Evolutionary conservation across 2,113 vertebrate species (phyloP).

Genomic region (Antennarius striatus): DNA sequence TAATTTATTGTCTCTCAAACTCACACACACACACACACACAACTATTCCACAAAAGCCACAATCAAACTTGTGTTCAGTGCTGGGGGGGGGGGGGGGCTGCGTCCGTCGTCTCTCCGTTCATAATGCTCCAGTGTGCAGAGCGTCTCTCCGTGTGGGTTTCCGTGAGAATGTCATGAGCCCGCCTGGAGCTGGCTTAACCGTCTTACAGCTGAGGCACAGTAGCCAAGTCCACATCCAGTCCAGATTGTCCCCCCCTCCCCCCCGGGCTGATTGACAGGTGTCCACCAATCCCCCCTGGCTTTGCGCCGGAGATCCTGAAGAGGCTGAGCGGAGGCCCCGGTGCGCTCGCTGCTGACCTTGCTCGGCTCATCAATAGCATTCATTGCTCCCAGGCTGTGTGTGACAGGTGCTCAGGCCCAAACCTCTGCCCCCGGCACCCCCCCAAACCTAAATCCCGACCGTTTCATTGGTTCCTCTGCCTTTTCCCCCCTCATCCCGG

Average conservation of each 20-base stretch:
- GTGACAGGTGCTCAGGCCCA: constrained; percentile 74
- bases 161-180: constrained; percentile 69
- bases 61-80: too few species aligned
- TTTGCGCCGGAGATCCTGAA: constrained; percentile 76
- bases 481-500: constrained; percentile 30
- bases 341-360: constrained; percentile 55
- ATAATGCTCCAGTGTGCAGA: constrained; percentile 66
- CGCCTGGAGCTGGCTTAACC: constrained; percentile 43
- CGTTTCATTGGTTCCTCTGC: constrained; percentile 53
- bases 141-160: constrained; percentile 58
- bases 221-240: constrained; percentile 59
- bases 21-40: too few species aligned
- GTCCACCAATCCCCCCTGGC: constrained; percentile 74
- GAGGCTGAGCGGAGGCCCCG: constrained; percentile 51
- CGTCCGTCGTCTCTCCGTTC: constrained; percentile 31
- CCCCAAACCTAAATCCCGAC: constrained; percentile 52
- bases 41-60: too few species aligned
- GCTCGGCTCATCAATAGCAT: constrained; percentile 67
- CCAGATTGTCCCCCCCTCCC: constrained; percentile 46
- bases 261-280: constrained; percentile 76
- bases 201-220: constrained; percentile 61
- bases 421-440: constrained; percentile 46
- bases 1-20: too few species aligned
- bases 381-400: constrained; percentile 56
- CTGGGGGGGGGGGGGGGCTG: background rate